Evolutionary conservation across 1,140 invertebrate genomes (phyloP).

Genomic region (Lysiphlebus fabarum): DNA sequence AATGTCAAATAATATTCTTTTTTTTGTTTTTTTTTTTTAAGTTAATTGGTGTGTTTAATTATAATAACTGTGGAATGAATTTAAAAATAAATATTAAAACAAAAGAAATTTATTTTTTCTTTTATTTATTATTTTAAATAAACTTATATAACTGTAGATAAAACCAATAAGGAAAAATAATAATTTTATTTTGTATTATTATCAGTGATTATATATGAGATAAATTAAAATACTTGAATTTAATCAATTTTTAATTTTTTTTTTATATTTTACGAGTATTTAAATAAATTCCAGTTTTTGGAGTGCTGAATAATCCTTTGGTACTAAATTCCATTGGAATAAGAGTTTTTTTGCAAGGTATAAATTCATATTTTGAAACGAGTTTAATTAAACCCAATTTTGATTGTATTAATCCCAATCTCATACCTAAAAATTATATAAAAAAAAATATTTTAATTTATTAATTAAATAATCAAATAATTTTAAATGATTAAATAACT

Average conservation of each 20-base stretch:
- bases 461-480: neutral
- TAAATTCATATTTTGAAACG: slow-evolving; percentile 46
- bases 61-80: too few species aligned
- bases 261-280: slow-evolving; percentile 49
- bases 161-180: too few species aligned
- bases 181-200: slow-evolving; percentile 64
- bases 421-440: slow-evolving; percentile 47
- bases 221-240: too few species aligned
- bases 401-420: slow-evolving; percentile 62
- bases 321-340: slow-evolving; percentile 38
- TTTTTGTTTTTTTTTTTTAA: slow-evolving; percentile 1
- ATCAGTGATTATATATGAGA: too few species aligned
- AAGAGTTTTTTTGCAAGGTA: slow-evolving; percentile 40
- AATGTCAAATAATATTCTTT: slow-evolving; percentile 4
- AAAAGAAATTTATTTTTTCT: neutral
- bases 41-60: neutral
- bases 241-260: slow-evolving; percentile 58
- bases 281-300: slow-evolving; percentile 48
- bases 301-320: slow-evolving; percentile 45
- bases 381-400: slow-evolving; percentile 58
- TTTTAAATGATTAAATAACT: neutral
- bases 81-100: too few species aligned
- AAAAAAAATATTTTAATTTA: neutral
- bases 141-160: too few species aligned
- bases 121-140: neutral